Base-by-base conservation (phyloP, 2,888 invertebrate species). In the Patella depressa region DNA sequence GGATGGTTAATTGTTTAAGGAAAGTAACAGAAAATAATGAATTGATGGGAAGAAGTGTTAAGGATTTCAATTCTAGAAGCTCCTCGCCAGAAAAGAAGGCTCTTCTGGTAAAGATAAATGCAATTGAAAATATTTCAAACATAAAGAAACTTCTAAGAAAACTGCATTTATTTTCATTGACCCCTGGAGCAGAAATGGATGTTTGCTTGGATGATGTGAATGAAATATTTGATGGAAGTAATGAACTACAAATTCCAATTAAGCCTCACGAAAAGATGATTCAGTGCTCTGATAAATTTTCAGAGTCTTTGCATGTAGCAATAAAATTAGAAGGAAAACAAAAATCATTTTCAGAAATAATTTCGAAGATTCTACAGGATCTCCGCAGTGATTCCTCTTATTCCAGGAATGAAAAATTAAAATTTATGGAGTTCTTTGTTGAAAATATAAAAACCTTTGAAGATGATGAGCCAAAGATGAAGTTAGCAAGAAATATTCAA, bases 1-100 rank as follows among this genome's bases (percentile, higher is more conserved):
- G 77, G 14, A 34, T 80, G 17, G 24, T 79, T 45, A 53, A 54
- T 29, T 59, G 55, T 55, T 19, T 80, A 7, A 53, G 59, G 45
- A n/a, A 19, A 53, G 45, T 78, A 17, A 19, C 34, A 12, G 7
- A 65, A 24, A 17, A 15, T 65, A 17, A 65, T 24, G 11, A n/a
- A 65, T 12, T 12, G 2, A 53, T 76, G 14, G 54, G 29, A 19
- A 57, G 11, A 5, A 45, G 45, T 45, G 5, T 45, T 45, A 45
- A 45, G 45, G 45, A 45, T 9, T 45, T 45, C 45, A 45, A 45
- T 45, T 45, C 45, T 45, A 45, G 45, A 45, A 45, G 45, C 45
- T 45, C 45, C 45, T 4, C 4, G 45, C 1, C 45, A 45, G 45
- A 45, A 45, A 45, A 45, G 45, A 45, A 45, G 45, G 45, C 45